Evolutionary conservation across 1,140 invertebrate genomes (phyloP), one percentile per base, ranked within the genome.

Genomic region (Brachionus rotundiformis): DNA sequence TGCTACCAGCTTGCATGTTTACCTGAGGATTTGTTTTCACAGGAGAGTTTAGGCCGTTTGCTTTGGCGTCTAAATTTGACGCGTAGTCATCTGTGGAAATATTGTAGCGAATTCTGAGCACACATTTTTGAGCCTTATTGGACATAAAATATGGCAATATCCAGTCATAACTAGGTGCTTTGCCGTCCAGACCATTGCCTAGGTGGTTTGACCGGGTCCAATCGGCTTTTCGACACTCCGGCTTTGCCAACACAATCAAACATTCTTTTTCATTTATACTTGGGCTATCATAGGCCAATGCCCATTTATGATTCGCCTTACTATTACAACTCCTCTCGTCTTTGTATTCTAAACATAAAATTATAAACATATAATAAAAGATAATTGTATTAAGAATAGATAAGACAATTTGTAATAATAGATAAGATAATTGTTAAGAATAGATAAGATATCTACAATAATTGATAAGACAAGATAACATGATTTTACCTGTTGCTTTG

Each of bases 51-150:
- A 83, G 83, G 25, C 84, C 81, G 82, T 88, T 87, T 54, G 84
- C 54, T 36, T 63, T 84, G 44, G 83, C 81, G 61, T 87, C 83
- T 11, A 86, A 87, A 36, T 83, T 54, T 75, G 87, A 86, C 80
- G 86, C 86, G 83, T 87, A 88, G 80, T 88, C 87, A 85, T 87
- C 86, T 29, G 87, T 87, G 25, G 84, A 84, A 44, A 88, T 86
- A 81, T 88, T 88, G 82, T 87, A 88, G 61, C 87, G 86, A 44
- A 88, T 85, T 83, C 87, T 84, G 7, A 85, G 84, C 0, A 86
- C 85, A 84, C 87, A 88, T 76, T 84, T 83, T 76, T 88, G 84
- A n/a, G 82, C 81, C 75, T 85, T 84, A 6, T 81, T 83, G 11
- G 87, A 88, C 49, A 86, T 87, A 75, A 88, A 88, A 82, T 86